phyloP scores from a whole-genome alignment of 2,113 vertebrate species.

The Oryzias melastigma region DNA sequence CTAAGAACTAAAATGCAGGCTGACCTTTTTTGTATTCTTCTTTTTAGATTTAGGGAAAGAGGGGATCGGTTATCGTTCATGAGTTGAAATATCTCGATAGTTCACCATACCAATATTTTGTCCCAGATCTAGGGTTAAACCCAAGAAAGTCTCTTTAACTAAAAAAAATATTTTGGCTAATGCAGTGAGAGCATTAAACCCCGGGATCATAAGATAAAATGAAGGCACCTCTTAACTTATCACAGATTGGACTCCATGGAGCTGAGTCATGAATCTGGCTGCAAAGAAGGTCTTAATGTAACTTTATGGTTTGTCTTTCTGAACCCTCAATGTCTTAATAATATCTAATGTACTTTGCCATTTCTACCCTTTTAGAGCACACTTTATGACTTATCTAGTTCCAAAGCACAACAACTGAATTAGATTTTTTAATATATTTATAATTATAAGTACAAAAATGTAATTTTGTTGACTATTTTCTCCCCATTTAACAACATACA shows the following conservation, averaged over 20 bases:
- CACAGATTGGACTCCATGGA: slow-evolving; percentile 18
- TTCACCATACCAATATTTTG: too few species aligned
- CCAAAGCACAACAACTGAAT: too few species aligned
- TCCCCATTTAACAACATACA: too few species aligned
- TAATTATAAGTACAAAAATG: too few species aligned
- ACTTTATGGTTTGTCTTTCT: slow-evolving; percentile 45
- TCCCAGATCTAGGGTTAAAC: too few species aligned
- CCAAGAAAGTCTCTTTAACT: slow-evolving; percentile 9
- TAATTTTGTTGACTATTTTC: too few species aligned
- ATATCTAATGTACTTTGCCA: slow-evolving; percentile 37
- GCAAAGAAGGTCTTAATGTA: slow-evolving; percentile 61
- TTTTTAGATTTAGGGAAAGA: too few species aligned
- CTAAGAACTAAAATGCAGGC: too few species aligned
- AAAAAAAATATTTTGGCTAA: slow-evolving; percentile 18
- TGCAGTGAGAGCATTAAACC: slow-evolving; percentile 25
- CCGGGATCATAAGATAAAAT: slow-evolving; percentile 16
- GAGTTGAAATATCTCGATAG: too few species aligned
- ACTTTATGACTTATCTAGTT: not conserved
- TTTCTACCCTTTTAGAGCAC: not conserved
- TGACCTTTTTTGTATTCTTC: too few species aligned
- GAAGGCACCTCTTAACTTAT: slow-evolving; percentile 43
- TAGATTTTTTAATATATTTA: too few species aligned
- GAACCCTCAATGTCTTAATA: slow-evolving; percentile 34
- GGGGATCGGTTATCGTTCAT: too few species aligned
- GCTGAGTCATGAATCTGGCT: slow-evolving; percentile 56